These are phyloP conservation scores for Exephanes ischioxanthus DNA, from an alignment of 2,888 invertebrate species.

Conservation along the genomic window DNA sequence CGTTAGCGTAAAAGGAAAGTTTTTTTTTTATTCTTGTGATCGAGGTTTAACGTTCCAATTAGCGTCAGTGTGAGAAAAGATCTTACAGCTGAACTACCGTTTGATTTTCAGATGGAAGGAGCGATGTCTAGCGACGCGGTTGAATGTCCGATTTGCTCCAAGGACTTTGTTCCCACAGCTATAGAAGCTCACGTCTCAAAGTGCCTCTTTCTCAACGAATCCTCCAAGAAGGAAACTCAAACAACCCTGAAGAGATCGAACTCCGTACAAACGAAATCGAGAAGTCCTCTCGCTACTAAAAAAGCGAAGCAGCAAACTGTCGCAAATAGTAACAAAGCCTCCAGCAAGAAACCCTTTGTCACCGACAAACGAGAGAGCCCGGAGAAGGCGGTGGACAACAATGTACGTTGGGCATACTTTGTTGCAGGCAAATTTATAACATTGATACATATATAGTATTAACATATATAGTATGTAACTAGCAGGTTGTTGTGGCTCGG, in stretches of 20 bases:
- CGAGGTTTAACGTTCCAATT: background rate
- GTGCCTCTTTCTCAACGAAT: conserved; percentile 89
- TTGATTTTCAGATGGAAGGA: conserved; percentile 47
- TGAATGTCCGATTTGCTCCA: conserved; percentile 89
- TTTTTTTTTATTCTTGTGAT: background rate
- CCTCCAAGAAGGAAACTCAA: conserved; percentile 66
- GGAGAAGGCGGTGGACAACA: conserved; percentile 9
- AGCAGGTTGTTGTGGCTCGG: too few relatives aligned
- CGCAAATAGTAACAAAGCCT: conserved; percentile 37
- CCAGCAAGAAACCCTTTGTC: conserved; percentile 3
- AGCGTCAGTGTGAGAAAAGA: background rate
- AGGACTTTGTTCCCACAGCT: conserved; percentile 85
- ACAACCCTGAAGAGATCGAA: conserved; percentile 68
- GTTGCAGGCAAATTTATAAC: too few relatives aligned
- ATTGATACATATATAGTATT: too few relatives aligned
- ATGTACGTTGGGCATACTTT: background rate
- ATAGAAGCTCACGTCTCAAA: conserved; percentile 90
- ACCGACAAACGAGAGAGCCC: conserved; percentile 31
- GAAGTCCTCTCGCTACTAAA: conserved; percentile 64
- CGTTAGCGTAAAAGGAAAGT: background rate
- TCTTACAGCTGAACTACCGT: background rate
- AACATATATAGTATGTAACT: too few relatives aligned
- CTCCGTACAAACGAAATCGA: conserved; percentile 51
- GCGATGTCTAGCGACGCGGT: conserved; percentile 70
- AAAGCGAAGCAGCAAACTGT: conserved; percentile 57